Conservation (phyloP, 2,888 invertebrate genomes). For the Lasioglossum villosulum region DNA sequence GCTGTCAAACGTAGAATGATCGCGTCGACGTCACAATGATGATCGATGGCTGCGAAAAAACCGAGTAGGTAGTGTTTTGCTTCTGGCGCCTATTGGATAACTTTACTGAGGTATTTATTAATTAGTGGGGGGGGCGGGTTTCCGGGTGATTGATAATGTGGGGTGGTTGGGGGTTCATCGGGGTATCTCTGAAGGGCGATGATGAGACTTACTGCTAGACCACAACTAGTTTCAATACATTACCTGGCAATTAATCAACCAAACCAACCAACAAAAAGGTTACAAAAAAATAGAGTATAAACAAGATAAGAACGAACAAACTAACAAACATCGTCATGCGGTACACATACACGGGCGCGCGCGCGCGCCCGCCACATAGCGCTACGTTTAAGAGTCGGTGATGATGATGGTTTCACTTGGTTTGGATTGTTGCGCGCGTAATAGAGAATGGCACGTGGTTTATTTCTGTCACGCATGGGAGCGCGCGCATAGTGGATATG, state of each 20-base stretch:
- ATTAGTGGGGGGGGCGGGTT: conserved; percentile 8
- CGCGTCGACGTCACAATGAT: background rate
- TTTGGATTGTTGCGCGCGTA: conserved; percentile 14
- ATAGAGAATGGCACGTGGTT: conserved; percentile 31
- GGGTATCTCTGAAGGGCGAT: conserved; percentile 44
- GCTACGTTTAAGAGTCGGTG: conserved; percentile 27
- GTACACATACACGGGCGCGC: conserved; percentile 43
- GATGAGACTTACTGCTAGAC: conserved; percentile 71
- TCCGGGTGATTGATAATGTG: background rate
- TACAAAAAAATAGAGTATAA: conserved; percentile 16
- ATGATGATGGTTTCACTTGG: conserved; percentile 25
- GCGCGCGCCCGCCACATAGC: conserved; percentile 35
- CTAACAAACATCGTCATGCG: conserved; percentile 53
- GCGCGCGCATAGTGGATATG: conserved; percentile 56
- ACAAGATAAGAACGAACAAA: conserved; percentile 45
- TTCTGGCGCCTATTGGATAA: conserved; percentile 53
- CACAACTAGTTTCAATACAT: conserved; percentile 77
- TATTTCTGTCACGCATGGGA: conserved; percentile 33
- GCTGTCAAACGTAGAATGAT: conserved; percentile 7
- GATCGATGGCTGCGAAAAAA: conserved; percentile 32
- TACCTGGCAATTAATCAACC: conserved; percentile 71
- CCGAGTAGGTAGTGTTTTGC: conserved; percentile 19
- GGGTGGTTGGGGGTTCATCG: background rate
- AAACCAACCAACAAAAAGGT: conserved; percentile 20
- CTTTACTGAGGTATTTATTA: conserved; percentile 43